Evolutionary conservation across 2,888 invertebrate genomes (phyloP), one percentile per base, ranked within the genome.

Genomic region (Volucella inflata): DNA sequence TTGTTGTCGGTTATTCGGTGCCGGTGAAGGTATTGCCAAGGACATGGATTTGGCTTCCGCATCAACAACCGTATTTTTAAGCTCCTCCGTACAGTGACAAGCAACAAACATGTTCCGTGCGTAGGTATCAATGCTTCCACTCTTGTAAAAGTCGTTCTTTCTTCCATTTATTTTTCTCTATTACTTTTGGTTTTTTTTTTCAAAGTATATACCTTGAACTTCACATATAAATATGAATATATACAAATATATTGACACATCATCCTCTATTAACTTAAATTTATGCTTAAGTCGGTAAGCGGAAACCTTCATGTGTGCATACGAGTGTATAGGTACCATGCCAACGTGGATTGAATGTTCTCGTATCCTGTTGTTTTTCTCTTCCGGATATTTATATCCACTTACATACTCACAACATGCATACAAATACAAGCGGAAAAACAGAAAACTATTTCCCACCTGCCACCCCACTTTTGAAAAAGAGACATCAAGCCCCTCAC

Each of bases 361-460:
- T 30, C 30, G 6, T 6, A 62, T 76, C 75, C 65, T 71, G 65
- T 17, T 60, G 60, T 48, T 68, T 60, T 74, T 79, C 84, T 72
- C 75, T 85, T 75, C 67, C 76, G 65, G 81, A 68, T 85, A 72
- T 81, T 85, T 81, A 85, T 81, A 85, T 80, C 44, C 57, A 60
- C 75, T 80, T 71, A 84, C 80, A 75, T 53, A 75, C 57, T 53
- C 59, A 17, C 55, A 46, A 40, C 74, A 64, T 46, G 16, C 46
- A 53, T 21, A 80, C 71, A 74, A 76, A 36, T 51, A 74, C 42
- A 53, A 42, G 30, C 9, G 36, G 11, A 57, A 60, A 59, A 65
- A 68, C 38, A 9, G 17, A 64, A 68, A 82, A 78, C 71, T 79
- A 75, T 68, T 48, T 42, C 12, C 30, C 38, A 62, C 57, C 44